Conservation (phyloP, 2,888 invertebrate genomes). For the Apamea epomidion region DNA sequence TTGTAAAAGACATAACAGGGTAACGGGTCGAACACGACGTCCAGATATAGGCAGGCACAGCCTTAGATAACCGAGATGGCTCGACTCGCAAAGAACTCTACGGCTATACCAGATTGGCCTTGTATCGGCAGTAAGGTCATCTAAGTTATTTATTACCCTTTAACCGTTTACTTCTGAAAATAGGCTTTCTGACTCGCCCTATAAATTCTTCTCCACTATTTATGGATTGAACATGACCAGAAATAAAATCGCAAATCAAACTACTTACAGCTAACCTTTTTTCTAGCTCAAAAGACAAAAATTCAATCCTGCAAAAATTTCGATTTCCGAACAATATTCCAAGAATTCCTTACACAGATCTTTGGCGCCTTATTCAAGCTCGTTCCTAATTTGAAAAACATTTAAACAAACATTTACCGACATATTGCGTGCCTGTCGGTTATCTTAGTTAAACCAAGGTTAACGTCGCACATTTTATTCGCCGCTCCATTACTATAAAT, state of each 20-base stretch:
- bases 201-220: neutral
- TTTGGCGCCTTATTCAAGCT: slow-evolving; percentile 12
- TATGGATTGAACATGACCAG: neutral
- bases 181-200: neutral
- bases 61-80: neutral
- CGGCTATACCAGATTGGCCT: neutral
- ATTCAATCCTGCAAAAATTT: neutral
- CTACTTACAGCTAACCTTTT: neutral
- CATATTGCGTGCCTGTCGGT: slow-evolving; percentile 41
- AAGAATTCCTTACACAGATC: neutral
- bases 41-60: slow-evolving; percentile 21
- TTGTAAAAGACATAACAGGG: slow-evolving; percentile 28
- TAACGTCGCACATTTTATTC: slow-evolving; percentile 44
- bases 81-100: slow-evolving; percentile 16
- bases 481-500: slow-evolving; percentile 46
- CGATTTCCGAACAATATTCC: neutral
- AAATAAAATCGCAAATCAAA: neutral
- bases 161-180: neutral
- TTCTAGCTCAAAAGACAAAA: slow-evolving; percentile 10
- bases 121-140: neutral
- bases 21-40: slow-evolving; percentile 12
- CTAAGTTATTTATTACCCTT: neutral
- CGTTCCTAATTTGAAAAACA: slow-evolving; percentile 25
- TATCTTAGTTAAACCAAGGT: slow-evolving; percentile 60
- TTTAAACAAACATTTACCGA: slow-evolving; percentile 48